Conservation (phyloP, 2,113 vertebrate genomes). For the Mastomys coucha region DNA sequence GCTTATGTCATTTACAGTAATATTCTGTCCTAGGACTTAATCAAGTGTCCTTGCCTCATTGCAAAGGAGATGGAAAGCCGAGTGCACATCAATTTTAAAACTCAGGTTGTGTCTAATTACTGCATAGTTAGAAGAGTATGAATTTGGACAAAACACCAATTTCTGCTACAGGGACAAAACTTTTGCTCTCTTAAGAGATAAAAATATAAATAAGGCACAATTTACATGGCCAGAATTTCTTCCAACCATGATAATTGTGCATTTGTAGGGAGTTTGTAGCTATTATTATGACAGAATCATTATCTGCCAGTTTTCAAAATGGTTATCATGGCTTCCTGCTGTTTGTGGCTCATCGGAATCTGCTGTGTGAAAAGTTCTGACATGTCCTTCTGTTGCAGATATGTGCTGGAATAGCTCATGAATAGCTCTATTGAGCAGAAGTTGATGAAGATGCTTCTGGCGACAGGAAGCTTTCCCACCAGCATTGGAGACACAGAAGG, state of each 20-base stretch:
- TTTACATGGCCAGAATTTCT: neutral
- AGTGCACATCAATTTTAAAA: slow-evolving; percentile 14
- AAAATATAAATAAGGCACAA: neutral
- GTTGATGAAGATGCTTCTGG: slow-evolving; percentile 48
- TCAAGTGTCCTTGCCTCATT: neutral
- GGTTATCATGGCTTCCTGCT: slow-evolving; percentile 40
- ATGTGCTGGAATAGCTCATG: neutral
- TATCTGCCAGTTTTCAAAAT: slow-evolving; percentile 62
- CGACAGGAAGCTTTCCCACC: neutral
- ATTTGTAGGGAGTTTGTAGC: slow-evolving; percentile 44
- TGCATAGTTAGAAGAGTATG: neutral
- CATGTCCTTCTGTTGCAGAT: slow-evolving; percentile 51
- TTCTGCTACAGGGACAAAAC: neutral
- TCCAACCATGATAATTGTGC: neutral
- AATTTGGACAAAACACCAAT: neutral
- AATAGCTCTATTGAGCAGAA: neutral
- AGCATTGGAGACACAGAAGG: neutral
- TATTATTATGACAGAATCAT: slow-evolving; percentile 65
- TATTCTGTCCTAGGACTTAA: neutral
- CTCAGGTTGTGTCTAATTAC: neutral
- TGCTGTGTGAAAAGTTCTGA: slow-evolving; percentile 60
- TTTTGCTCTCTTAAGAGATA: neutral
- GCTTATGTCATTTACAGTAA: neutral
- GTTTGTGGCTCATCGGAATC: slow-evolving; percentile 19
- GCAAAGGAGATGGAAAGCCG: neutral